Evolutionary conservation across 2,797 vertebrate species (phyloP).

Genomic region (Phoebastria nigripes): DNA sequence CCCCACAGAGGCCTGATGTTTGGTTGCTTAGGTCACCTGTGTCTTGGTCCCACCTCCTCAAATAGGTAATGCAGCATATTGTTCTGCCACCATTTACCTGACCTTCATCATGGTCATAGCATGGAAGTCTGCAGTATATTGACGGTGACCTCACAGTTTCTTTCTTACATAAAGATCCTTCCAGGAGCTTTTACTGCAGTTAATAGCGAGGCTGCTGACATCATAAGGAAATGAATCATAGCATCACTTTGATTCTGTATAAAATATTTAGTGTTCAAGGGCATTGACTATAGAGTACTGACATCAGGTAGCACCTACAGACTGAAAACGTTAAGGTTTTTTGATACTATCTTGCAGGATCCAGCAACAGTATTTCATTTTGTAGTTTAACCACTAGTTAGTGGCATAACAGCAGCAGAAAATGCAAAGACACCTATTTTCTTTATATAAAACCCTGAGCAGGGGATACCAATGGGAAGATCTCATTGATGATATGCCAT

Average conservation of each 20-base stretch:
- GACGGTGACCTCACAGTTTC: background rate
- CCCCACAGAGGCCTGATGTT: background rate
- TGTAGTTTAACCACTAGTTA: background rate
- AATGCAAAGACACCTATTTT: background rate
- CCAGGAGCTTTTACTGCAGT: background rate
- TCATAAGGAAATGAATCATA: background rate
- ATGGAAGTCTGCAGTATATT: background rate
- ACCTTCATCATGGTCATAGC: background rate
- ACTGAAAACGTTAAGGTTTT: background rate
- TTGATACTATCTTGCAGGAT: background rate
- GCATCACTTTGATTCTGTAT: background rate
- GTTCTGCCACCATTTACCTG: background rate
- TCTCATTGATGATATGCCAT: background rate
- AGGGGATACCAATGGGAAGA: background rate
- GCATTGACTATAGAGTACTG: background rate
- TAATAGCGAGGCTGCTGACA: background rate
- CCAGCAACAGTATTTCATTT: background rate
- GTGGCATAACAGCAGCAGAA: background rate
- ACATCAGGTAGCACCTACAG: background rate
- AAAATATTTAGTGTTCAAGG: background rate
- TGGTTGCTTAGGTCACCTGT: background rate
- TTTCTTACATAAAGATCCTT: background rate
- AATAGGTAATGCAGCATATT: background rate
- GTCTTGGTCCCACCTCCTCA: background rate
- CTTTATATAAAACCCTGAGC: background rate